These are phyloP conservation scores for Cosmopolites sordidus DNA, from an alignment of 2,888 invertebrate species.

Conservation along the genomic window DNA sequence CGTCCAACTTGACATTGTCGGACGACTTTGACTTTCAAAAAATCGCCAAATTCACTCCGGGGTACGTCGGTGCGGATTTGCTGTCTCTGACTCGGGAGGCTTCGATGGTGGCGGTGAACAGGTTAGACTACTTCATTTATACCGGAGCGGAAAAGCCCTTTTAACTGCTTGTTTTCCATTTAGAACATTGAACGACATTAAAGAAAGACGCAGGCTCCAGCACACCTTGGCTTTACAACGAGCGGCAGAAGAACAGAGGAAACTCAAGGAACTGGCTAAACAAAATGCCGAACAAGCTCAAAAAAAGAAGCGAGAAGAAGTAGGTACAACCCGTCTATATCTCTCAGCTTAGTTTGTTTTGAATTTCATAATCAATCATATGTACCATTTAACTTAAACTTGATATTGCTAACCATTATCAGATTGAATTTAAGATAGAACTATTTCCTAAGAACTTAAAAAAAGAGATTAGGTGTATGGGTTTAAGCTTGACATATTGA, in stretches of 20 bases:
- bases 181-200: constrained; percentile 44
- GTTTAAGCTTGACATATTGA: no score
- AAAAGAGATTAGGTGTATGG: no score
- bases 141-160: background rate
- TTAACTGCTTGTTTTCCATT: constrained; percentile 15
- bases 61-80: constrained; percentile 94
- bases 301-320: constrained; percentile 16
- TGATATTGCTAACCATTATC: background rate
- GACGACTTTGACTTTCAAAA: constrained; percentile 66
- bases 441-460: no score
- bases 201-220: constrained; percentile 36
- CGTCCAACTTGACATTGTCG: constrained; percentile 64
- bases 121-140: constrained; percentile 5
- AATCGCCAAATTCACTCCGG: constrained; percentile 85
- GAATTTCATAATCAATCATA: no score
- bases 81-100: constrained; percentile 82
- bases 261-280: constrained; percentile 24
- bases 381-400: no score
- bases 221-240: constrained; percentile 31
- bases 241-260: constrained; percentile 23
- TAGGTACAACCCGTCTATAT: constrained; percentile 4
- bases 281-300: constrained; percentile 26
- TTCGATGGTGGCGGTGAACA: constrained; percentile 73
- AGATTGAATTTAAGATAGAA: no score
- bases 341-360: no score